Conservation (phyloP, 1,140 invertebrate species). For the Tetraneura akinire region DNA sequence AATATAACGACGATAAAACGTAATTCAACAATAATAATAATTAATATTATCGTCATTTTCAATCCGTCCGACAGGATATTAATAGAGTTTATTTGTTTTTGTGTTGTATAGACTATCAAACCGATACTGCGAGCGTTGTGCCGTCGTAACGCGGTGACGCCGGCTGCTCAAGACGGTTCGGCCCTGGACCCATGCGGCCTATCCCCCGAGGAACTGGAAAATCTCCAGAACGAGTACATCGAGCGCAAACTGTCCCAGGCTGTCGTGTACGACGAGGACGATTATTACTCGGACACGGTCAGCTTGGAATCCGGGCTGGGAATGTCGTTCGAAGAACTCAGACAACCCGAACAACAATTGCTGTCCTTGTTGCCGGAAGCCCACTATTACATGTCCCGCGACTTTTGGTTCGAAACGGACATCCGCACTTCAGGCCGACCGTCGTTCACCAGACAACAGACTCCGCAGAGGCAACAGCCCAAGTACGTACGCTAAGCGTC, state of each 20-base stretch:
- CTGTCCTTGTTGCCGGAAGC: constrained; percentile 35
- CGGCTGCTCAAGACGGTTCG: constrained; percentile 15
- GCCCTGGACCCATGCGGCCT: constrained; percentile 17
- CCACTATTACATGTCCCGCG: constrained; percentile 33
- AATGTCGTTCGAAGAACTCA: constrained; percentile 37
- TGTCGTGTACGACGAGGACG: constrained; percentile 38
- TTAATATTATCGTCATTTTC: no score
- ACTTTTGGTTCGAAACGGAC: constrained; percentile 48
- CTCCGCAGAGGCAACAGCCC: constrained; percentile 30
- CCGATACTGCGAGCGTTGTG: constrained; percentile 31
- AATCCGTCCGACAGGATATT: constrained; percentile 7
- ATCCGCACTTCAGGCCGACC: constrained; percentile 5
- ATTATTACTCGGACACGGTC: constrained; percentile 34
- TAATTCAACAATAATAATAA: no score
- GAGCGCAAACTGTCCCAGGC: constrained; percentile 35
- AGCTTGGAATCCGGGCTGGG: constrained; percentile 43
- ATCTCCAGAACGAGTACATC: constrained; percentile 44
- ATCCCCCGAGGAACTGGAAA: constrained; percentile 37
- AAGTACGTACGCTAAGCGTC: constrained; percentile 15
- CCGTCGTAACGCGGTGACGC: constrained; percentile 27
- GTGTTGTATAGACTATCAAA: constrained; percentile 27
- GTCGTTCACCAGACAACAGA: constrained; percentile 38
- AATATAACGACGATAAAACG: no score
- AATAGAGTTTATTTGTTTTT: no score
- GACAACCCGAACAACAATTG: constrained; percentile 1